Percentiles rank a stretch among this genome's conserved stretches.
Evolutionary conservation across 2,797 vertebrate genomes (phyloP).

Genomic region (Sebastes vulpes): DNA sequence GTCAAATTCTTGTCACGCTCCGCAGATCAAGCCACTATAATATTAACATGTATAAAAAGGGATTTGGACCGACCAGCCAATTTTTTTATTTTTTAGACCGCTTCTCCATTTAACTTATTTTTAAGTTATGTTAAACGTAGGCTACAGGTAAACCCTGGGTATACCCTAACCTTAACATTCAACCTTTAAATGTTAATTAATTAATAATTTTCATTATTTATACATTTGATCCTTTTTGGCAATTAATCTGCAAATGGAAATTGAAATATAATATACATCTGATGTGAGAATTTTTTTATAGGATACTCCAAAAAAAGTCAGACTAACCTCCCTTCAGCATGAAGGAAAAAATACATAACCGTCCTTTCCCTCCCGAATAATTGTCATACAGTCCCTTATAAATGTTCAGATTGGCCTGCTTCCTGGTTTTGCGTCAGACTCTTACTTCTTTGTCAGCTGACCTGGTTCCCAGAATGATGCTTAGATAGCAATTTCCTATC

Average conservation of each 20-base stretch:
- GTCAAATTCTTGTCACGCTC: no score
- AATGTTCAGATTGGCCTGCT: not conserved
- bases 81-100: fast-evolving
- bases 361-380: not conserved
- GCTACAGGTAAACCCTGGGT: no score
- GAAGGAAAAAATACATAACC: fast-evolving
- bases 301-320: no score
- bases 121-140: no score
- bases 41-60: fast-evolving
- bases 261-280: not conserved
- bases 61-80: no score
- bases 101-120: no score
- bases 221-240: not conserved
- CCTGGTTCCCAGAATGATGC: constrained; percentile 1
- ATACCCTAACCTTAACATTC: not conserved
- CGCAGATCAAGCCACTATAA: no score
- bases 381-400: not conserved
- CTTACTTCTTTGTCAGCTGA: constrained; percentile 5
- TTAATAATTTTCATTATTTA: not conserved
- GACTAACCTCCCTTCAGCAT: not conserved
- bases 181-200: not conserved
- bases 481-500: not conserved
- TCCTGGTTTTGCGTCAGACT: not conserved
- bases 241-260: not conserved
- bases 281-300: no score